Evolutionary conservation across 2,888 invertebrate species (phyloP).

Genomic region (Phalera bucephala): DNA sequence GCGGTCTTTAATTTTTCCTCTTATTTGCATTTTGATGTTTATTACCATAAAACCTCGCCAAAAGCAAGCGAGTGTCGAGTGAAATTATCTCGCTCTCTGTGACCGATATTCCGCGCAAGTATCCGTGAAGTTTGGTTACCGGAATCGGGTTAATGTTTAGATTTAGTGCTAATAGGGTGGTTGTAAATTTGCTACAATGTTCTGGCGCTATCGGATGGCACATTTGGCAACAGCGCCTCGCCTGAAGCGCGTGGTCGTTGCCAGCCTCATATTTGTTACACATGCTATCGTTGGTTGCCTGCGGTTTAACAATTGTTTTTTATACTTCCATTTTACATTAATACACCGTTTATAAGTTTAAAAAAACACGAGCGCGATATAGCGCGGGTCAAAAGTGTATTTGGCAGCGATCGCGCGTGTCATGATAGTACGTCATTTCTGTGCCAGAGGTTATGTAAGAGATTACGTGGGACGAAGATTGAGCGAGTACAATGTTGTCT

Average conservation of each 20-base stretch:
- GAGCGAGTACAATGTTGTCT: slow-evolving; percentile 56
- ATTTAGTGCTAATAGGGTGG: slow-evolving; percentile 82
- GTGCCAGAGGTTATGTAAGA: slow-evolving; percentile 37
- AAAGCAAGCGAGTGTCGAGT: slow-evolving; percentile 43
- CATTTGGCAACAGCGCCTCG: slow-evolving; percentile 73
- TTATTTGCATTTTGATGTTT: slow-evolving; percentile 35
- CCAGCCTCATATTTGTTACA: slow-evolving; percentile 69
- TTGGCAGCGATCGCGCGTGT: slow-evolving; percentile 19
- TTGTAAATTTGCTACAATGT: slow-evolving; percentile 78
- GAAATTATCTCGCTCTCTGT: slow-evolving; percentile 53
- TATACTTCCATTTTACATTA: slow-evolving; percentile 39
- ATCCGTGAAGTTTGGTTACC: slow-evolving; percentile 73
- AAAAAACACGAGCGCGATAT: slow-evolving; percentile 13
- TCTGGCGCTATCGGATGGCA: slow-evolving; percentile 79
- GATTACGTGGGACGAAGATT: slow-evolving; percentile 49
- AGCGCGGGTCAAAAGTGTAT: slow-evolving; percentile 36
- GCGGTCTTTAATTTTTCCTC: slow-evolving; percentile 10
- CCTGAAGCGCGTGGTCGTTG: slow-evolving; percentile 56
- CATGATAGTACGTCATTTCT: slow-evolving; percentile 21
- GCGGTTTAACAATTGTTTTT: slow-evolving; percentile 67
- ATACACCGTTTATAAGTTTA: slow-evolving; percentile 20
- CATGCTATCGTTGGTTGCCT: slow-evolving; percentile 52
- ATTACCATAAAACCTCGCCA: slow-evolving; percentile 34
- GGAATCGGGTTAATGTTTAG: slow-evolving; percentile 82
- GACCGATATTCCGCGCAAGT: slow-evolving; percentile 66